phyloP scores from a whole-genome alignment of 1,140 invertebrate genomes.

The Bombus breviceps region DNA sequence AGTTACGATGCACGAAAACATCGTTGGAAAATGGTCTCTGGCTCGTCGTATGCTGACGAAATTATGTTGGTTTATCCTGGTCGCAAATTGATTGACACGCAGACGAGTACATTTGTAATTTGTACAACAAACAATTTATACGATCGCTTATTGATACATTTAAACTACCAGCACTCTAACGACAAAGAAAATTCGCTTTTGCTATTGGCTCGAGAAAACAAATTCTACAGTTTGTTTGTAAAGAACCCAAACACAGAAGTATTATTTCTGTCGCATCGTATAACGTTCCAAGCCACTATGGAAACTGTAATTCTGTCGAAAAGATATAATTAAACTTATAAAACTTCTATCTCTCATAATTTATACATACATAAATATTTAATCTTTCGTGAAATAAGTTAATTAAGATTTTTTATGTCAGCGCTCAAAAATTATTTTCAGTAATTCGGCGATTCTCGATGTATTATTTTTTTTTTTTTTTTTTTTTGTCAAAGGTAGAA shows the following conservation, averaged over 20 bases:
- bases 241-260: neutral
- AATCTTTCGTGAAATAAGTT: too few relatives aligned
- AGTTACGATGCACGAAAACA: conserved; percentile 9
- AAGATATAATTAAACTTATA: neutral
- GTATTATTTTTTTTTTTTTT: too few relatives aligned
- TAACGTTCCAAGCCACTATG: neutral
- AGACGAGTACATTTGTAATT: neutral
- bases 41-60: too few relatives aligned
- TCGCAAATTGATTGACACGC: conserved; percentile 14
- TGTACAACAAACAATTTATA: conserved; percentile 1
- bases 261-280: neutral
- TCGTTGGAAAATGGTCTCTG: neutral
- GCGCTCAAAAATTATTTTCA: too few relatives aligned
- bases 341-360: neutral
- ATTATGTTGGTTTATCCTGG: conserved; percentile 4
- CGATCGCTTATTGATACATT: neutral
- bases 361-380: too few relatives aligned
- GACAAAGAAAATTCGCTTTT: neutral
- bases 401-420: too few relatives aligned
- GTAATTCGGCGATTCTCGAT: neutral
- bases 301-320: neutral
- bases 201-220: neutral
- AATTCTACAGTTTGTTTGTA: neutral
- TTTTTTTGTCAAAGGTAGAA: neutral
- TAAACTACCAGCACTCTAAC: neutral